A percentile compares a stretch with the other conserved stretches of the same genome.
Conservation (phyloP, 2,888 invertebrate species). For the Noctua janthe region DNA sequence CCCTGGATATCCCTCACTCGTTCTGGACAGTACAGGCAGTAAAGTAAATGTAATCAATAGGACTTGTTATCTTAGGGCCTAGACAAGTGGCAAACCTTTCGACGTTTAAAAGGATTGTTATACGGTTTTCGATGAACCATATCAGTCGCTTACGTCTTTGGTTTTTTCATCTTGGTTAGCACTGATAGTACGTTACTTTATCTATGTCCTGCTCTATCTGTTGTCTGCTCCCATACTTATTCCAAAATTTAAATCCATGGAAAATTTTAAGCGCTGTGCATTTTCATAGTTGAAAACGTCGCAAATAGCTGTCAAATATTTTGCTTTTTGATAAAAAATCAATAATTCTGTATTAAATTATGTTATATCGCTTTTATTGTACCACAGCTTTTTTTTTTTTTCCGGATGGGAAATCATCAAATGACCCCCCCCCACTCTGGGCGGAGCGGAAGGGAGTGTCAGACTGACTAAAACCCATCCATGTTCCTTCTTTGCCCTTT, state of each 20-base stretch:
- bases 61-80: not conserved
- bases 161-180: not conserved
- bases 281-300: no score
- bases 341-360: no score
- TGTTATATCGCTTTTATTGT: no score
- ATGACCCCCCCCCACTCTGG: no score
- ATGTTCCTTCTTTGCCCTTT: no score
- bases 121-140: not conserved
- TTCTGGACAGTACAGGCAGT: not conserved
- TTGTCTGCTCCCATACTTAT: not conserved
- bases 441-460: no score
- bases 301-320: no score
- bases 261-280: not conserved
- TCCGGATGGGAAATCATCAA: no score
- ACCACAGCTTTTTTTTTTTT: not conserved
- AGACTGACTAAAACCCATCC: no score
- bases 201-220: not conserved
- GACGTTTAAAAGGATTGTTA: not conserved
- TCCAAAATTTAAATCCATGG: not conserved
- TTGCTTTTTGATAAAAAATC: no score
- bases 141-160: not conserved
- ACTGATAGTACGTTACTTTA: not conserved
- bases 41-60: not conserved
- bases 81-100: not conserved
- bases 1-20: not conserved